Evolutionary conservation across 2,888 invertebrate species (phyloP), one percentile per base, ranked within the genome.

Genomic region (Cremastinae sp.): DNA sequence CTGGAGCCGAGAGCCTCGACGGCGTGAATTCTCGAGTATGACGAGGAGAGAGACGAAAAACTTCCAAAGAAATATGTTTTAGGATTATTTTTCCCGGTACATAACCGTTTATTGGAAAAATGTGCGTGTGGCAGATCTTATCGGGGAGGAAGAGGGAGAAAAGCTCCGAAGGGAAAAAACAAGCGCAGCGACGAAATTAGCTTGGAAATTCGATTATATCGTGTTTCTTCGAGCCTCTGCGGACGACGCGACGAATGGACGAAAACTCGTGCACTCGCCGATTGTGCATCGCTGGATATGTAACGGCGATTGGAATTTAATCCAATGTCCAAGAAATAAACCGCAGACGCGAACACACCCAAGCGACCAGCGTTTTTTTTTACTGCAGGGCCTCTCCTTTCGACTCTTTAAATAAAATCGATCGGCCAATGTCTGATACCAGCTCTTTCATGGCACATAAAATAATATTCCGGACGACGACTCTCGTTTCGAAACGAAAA

Each of bases 181-280:
- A 59, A 65, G 72, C 49, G 49, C 54, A 28, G 49, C 9, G 54
- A 71, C 61, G 38, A 49, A 75, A 75, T 75, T 75, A 75, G 49
- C 66, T 56, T 75, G 62, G 66, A 72, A 75, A 75, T 72, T 72
- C 71, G 75, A 75, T 75, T 75, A n/a, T n/a, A 75, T 75, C 22
- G 64, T 54, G n/a, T 28, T 56, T 47, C 9, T 41, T 22, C 34
- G 53, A 70, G 49, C n/a, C n/a, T 56, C 56, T 36, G 53, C 45
- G 8, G 51, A 45, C 2, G 58, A 58, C 59, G 45, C 61, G 41
- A 56, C 61, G 61, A 28, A 28, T 62, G 75, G 54, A 5, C 38
- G 66, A n/a, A n/a, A n/a, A n/a, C n/a, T n/a, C n/a, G 66, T 53
- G 41, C 70, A 34, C 34, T 36, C 34, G 43, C 12, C 20, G 36